phyloP scores from a whole-genome alignment of 2,113 vertebrate genomes.

The Phainopepla nitens region DNA sequence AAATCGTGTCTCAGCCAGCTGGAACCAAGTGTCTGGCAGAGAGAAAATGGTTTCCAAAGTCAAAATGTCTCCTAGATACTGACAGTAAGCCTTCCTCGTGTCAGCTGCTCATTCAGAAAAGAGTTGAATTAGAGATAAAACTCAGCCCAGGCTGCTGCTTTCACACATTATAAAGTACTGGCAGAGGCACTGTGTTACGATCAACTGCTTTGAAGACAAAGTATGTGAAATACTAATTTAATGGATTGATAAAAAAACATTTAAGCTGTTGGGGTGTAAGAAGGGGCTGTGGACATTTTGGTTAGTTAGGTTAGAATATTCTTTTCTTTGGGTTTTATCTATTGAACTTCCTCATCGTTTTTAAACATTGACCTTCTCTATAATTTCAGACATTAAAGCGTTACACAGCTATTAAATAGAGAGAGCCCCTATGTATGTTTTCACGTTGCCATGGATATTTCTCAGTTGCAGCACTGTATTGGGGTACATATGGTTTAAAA shows the following conservation, averaged over 20 bases:
- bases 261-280: neutral
- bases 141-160: neutral
- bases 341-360: neutral
- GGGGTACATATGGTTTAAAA: neutral
- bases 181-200: neutral
- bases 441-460: neutral
- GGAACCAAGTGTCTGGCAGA: constrained; percentile 10
- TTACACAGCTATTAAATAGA: neutral
- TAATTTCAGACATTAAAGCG: neutral
- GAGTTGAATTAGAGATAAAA: constrained; percentile 20
- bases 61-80: constrained; percentile 55
- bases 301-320: neutral
- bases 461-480: neutral
- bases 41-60: constrained; percentile 66
- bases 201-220: neutral
- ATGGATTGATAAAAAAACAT: neutral
- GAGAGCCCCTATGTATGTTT: neutral
- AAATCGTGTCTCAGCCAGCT: neutral
- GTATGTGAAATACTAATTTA: neutral
- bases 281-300: neutral
- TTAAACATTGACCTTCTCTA: neutral
- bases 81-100: neutral
- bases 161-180: neutral
- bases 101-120: constrained; percentile 14
- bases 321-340: neutral